Evolutionary conservation across 2,888 invertebrate genomes (phyloP).

Genomic region (Microdon myrmicae): DNA sequence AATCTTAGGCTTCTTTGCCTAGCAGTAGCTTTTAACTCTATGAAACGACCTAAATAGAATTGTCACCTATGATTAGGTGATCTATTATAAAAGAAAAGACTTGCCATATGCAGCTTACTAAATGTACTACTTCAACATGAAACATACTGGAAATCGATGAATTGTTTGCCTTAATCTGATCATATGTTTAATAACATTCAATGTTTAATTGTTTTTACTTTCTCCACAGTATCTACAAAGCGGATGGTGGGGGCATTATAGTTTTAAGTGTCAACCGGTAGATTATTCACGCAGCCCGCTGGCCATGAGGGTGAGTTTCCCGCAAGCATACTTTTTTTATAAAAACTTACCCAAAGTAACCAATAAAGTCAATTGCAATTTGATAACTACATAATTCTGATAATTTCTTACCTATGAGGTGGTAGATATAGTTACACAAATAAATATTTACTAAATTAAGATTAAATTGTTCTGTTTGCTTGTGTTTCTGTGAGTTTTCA

Average conservation of each 20-base stretch:
- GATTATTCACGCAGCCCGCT: constrained; percentile 80
- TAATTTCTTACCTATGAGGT: too few relatives aligned
- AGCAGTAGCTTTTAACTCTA: too few relatives aligned
- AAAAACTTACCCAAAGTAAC: too few relatives aligned
- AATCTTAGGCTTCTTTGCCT: too few relatives aligned
- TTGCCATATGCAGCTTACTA: too few relatives aligned
- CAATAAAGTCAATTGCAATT: too few relatives aligned
- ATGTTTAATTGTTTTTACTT: neutral
- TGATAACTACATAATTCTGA: too few relatives aligned
- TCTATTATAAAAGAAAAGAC: too few relatives aligned
- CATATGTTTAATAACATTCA: neutral
- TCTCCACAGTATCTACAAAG: constrained; percentile 70
- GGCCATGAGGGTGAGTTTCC: constrained; percentile 76
- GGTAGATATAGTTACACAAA: neutral
- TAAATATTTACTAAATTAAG: neutral
- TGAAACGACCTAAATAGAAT: too few relatives aligned
- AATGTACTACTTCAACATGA: neutral
- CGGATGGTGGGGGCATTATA: constrained; percentile 85
- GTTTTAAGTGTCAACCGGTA: constrained; percentile 86
- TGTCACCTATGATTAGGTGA: too few relatives aligned
- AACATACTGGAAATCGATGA: neutral
- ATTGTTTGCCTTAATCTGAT: neutral
- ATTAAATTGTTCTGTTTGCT: constrained; percentile 5
- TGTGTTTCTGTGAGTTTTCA: constrained; percentile 24
- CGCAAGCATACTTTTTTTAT: too few relatives aligned